Evolutionary conservation across 2,113 vertebrate species (phyloP).

Genomic region (Aptenodytes forsteri): DNA sequence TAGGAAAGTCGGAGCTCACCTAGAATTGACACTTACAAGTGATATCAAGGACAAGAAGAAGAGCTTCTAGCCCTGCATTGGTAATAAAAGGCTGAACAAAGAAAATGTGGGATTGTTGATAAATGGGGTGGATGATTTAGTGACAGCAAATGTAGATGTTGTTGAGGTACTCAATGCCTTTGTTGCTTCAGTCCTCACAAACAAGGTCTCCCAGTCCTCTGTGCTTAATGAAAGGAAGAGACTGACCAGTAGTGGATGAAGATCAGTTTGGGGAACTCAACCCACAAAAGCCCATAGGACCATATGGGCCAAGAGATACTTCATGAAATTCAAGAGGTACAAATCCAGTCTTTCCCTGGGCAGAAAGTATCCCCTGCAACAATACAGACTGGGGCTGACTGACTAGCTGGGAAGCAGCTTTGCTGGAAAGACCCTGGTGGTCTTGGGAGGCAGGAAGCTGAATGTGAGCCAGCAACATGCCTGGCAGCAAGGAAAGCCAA

Average conservation of each 20-base stretch:
- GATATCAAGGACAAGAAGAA: neutral
- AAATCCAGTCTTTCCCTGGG: neutral
- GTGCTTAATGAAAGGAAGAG: neutral
- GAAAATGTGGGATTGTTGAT: neutral
- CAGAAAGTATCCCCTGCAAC: neutral
- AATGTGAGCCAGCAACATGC: neutral
- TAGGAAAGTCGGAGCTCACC: neutral
- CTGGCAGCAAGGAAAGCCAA: neutral
- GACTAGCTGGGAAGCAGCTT: neutral
- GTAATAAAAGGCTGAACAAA: neutral
- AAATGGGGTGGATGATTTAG: neutral
- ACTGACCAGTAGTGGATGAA: neutral
- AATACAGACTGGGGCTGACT: neutral
- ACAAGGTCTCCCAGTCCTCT: neutral
- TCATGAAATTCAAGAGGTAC: neutral
- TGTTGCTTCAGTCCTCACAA: neutral
- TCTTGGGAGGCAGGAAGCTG: neutral
- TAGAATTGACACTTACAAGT: neutral
- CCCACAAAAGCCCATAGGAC: neutral
- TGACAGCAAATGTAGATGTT: neutral
- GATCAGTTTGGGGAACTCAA: neutral
- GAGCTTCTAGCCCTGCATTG: neutral
- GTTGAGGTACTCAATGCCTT: neutral
- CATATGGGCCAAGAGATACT: neutral
- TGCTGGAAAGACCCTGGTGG: neutral